Conservation (phyloP, 2,888 invertebrate species). For the Plusia festucae region DNA sequence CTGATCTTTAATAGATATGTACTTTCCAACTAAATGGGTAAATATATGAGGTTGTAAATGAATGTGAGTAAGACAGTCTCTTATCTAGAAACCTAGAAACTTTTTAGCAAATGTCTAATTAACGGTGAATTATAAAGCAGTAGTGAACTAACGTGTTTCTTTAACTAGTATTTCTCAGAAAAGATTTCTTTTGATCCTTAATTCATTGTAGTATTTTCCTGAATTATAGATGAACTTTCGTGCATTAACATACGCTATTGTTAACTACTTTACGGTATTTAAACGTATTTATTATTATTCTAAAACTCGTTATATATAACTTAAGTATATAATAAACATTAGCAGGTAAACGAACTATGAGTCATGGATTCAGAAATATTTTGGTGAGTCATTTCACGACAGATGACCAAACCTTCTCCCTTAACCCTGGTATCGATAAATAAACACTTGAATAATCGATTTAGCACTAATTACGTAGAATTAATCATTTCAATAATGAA, state of each 20-base stretch:
- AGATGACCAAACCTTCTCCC: constrained; percentile 61
- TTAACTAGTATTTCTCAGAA: constrained; percentile 46
- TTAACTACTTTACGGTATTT: constrained; percentile 20
- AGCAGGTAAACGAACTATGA: constrained; percentile 81
- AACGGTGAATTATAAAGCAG: background rate
- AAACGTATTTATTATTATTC: constrained; percentile 19
- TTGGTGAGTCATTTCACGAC: constrained; percentile 71
- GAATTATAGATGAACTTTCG: constrained; percentile 48
- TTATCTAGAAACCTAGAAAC: too few relatives aligned
- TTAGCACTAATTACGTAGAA: background rate
- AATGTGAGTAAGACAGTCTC: background rate
- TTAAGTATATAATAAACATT: constrained; percentile 66
- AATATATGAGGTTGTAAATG: background rate
- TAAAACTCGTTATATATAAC: constrained; percentile 38
- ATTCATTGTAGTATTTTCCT: constrained; percentile 46
- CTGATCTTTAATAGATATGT: background rate
- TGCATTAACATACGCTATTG: constrained; percentile 16
- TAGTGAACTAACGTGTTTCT: constrained; percentile 26
- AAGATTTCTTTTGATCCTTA: constrained; percentile 47
- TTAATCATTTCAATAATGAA: background rate
- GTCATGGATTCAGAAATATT: constrained; percentile 74
- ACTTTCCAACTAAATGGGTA: background rate
- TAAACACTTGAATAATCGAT: constrained; percentile 44
- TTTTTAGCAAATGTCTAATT: background rate
- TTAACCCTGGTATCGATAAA: constrained; percentile 47